phyloP scores from a whole-genome alignment of 1,140 invertebrate species.

The Drosophila sp. region DNA sequence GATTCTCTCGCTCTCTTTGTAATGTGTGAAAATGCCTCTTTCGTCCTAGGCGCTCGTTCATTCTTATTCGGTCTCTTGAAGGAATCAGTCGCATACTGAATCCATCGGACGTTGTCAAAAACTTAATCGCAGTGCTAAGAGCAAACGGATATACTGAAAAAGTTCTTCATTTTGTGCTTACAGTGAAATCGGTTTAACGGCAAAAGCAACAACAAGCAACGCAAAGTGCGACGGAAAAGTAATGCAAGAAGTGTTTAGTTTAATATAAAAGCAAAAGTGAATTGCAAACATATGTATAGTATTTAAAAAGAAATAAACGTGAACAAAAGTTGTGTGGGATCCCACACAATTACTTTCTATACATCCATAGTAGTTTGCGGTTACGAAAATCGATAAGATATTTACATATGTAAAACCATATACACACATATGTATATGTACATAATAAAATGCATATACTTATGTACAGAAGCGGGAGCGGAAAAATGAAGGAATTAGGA shows the following conservation, averaged over 20 bases:
- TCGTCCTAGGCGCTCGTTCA: slow-evolving; percentile 69
- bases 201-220: slow-evolving; percentile 24
- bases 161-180: slow-evolving; percentile 43
- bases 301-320: slow-evolving; percentile 7
- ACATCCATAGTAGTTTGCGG: slow-evolving; percentile 54
- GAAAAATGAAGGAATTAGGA: slow-evolving; percentile 39
- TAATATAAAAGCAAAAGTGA: slow-evolving; percentile 32
- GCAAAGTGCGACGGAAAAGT: slow-evolving; percentile 44
- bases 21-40: slow-evolving; percentile 48
- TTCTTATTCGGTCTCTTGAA: slow-evolving; percentile 80
- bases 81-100: slow-evolving; percentile 73
- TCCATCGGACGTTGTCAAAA: slow-evolving; percentile 58
- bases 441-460: slow-evolving; percentile 19
- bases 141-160: slow-evolving; percentile 60
- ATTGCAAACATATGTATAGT: background rate
- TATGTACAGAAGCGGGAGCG: slow-evolving; percentile 36
- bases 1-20: background rate
- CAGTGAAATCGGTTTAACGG: slow-evolving; percentile 37
- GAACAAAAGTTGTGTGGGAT: slow-evolving; percentile 23
- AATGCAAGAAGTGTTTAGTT: slow-evolving; percentile 25
- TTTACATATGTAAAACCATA: slow-evolving; percentile 47
- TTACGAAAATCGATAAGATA: slow-evolving; percentile 73
- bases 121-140: slow-evolving; percentile 61
- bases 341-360: slow-evolving; percentile 26
- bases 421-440: slow-evolving; percentile 35